A percentile compares a stretch with the other conserved stretches of the same genome.
Evolutionary conservation across 2,888 invertebrate species (phyloP).

Genomic region (Polyommatus iphigenia): DNA sequence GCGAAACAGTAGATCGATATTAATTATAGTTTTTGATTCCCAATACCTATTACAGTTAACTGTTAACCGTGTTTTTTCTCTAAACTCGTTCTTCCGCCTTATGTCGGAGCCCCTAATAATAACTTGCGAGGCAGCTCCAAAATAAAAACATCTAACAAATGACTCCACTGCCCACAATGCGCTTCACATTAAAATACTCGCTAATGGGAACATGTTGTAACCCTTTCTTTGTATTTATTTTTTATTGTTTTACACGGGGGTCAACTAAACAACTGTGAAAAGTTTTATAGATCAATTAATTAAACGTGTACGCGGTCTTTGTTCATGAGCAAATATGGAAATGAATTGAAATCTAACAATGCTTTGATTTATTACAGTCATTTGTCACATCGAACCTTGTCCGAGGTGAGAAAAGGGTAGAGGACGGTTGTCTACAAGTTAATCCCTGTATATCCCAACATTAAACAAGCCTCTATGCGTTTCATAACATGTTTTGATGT

Average conservation of each 20-base stretch:
- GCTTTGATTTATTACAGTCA: constrained; percentile 69
- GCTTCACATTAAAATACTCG: constrained; percentile 66
- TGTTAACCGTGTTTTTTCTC: constrained; percentile 11
- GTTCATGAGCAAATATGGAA: constrained; percentile 76
- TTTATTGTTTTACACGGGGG: constrained; percentile 76
- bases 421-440: constrained; percentile 34
- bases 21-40: neutral
- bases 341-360: constrained; percentile 69
- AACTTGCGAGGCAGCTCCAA: constrained; percentile 55
- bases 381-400: constrained; percentile 55
- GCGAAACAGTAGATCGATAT: neutral
- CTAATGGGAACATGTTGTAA: constrained; percentile 73
- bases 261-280: constrained; percentile 70
- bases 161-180: constrained; percentile 65
- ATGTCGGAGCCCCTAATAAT: constrained; percentile 45
- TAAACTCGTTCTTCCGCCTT: constrained; percentile 31
- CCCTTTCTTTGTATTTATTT: constrained; percentile 68
- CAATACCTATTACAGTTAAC: neutral
- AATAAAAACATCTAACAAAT: constrained; percentile 70
- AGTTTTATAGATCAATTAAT: constrained; percentile 80
- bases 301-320: constrained; percentile 78
- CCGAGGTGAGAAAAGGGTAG: constrained; percentile 63
- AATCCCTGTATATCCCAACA: constrained; percentile 36
- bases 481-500: constrained; percentile 5
- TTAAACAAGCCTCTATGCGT: constrained; percentile 10